Evolutionary conservation across 2,113 vertebrate species (phyloP).

Genomic region (Oncorhynchus tshawytscha): DNA sequence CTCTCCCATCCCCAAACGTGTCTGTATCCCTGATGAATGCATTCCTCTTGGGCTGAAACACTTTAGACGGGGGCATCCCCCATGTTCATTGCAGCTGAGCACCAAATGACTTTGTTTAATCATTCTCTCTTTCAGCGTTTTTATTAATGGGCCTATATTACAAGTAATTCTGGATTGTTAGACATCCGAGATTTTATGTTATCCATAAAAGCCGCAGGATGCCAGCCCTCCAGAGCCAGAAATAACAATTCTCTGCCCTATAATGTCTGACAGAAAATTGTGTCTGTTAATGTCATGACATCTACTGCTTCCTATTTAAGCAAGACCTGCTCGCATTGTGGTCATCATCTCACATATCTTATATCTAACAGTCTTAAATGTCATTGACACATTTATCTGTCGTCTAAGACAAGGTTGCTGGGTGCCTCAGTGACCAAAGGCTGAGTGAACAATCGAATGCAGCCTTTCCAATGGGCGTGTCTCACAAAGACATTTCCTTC

Average conservation of each 20-base stretch:
- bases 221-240: slow-evolving; percentile 32
- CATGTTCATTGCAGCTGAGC: slow-evolving; percentile 24
- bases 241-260: slow-evolving; percentile 48
- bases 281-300: slow-evolving; percentile 53
- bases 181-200: slow-evolving; percentile 56
- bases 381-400: slow-evolving; percentile 36
- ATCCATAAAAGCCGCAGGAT: slow-evolving; percentile 43
- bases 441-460: not conserved
- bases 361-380: slow-evolving; percentile 31
- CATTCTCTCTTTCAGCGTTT: slow-evolving; percentile 6
- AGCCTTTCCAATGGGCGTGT: not conserved
- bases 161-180: slow-evolving; percentile 46
- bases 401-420: not conserved
- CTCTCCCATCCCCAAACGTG: not conserved
- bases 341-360: slow-evolving; percentile 30
- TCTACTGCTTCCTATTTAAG: slow-evolving; percentile 39
- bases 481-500: too few relatives aligned
- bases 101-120: slow-evolving; percentile 31
- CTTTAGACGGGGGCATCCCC: not conserved
- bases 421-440: not conserved
- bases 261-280: slow-evolving; percentile 49
- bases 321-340: slow-evolving; percentile 20
- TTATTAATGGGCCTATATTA: slow-evolving; percentile 31
- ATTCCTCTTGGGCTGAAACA: slow-evolving; percentile 13
- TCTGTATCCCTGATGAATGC: not conserved